Conservation (phyloP, 1,140 invertebrate species). For the Cydia strobilella region DNA sequence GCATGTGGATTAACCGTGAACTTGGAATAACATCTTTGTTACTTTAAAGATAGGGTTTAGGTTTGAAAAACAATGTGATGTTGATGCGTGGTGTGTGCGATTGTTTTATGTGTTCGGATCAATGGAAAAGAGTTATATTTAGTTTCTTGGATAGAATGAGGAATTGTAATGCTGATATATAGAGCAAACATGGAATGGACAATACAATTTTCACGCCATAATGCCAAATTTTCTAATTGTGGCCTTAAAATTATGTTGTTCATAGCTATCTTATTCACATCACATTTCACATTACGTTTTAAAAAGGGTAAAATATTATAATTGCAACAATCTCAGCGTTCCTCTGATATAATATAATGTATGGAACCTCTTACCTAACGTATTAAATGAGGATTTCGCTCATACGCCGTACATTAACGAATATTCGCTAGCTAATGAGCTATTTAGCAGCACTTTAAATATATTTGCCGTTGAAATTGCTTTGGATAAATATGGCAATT, state of each 20-base stretch:
- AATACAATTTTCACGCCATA: no score
- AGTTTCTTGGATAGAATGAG: not conserved
- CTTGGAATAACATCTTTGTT: not conserved
- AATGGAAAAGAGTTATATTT: not conserved
- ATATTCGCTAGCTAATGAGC: constrained; percentile 10
- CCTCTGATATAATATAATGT: no score
- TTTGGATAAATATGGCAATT: not conserved
- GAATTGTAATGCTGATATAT: not conserved
- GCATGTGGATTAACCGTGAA: not conserved
- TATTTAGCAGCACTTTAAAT: constrained; percentile 23
- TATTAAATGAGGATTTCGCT: not conserved
- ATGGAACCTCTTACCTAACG: not conserved
- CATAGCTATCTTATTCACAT: no score
- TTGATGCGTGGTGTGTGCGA: not conserved
- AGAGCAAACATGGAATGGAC: no score
- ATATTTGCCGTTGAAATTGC: not conserved
- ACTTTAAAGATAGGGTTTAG: not conserved
- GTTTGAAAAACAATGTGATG: not conserved
- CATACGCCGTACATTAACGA: not conserved
- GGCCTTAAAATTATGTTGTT: no score
- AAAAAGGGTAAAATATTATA: no score
- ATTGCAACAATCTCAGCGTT: no score
- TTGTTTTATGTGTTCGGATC: not conserved
- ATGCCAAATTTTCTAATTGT: no score
- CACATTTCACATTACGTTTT: no score